These are phyloP conservation scores for Cettia cetti DNA, from an alignment of 2,113 vertebrate species.

Conservation along the genomic window DNA sequence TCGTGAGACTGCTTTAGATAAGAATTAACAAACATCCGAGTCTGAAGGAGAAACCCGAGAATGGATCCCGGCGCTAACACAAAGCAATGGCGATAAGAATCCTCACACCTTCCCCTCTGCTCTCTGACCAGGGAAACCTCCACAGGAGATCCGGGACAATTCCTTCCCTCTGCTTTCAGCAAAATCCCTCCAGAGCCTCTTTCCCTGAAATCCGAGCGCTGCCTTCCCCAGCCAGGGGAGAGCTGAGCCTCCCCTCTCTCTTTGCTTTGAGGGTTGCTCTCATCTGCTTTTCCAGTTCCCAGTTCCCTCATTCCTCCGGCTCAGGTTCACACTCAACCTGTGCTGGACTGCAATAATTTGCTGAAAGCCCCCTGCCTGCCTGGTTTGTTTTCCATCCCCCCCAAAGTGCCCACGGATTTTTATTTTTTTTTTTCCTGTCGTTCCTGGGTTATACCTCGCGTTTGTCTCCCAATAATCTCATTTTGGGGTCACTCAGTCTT, in stretches of 20 bases:
- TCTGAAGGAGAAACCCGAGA: neutral
- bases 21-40: neutral
- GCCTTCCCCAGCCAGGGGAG: neutral
- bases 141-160: neutral
- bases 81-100: neutral
- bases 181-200: neutral
- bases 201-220: neutral
- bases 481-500: neutral
- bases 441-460: rapidly evolving
- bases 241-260: neutral
- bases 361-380: neutral
- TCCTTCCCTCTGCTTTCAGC: neutral
- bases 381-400: neutral
- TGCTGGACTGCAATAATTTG: neutral
- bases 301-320: neutral
- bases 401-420: neutral
- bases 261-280: neutral
- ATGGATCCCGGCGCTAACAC: neutral
- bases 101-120: neutral
- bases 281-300: neutral
- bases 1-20: neutral
- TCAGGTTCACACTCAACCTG: neutral
- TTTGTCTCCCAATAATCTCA: neutral
- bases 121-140: neutral
- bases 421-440: neutral